Conservation (phyloP, 2,113 vertebrate species). For the Thamnophis sirtalis region DNA sequence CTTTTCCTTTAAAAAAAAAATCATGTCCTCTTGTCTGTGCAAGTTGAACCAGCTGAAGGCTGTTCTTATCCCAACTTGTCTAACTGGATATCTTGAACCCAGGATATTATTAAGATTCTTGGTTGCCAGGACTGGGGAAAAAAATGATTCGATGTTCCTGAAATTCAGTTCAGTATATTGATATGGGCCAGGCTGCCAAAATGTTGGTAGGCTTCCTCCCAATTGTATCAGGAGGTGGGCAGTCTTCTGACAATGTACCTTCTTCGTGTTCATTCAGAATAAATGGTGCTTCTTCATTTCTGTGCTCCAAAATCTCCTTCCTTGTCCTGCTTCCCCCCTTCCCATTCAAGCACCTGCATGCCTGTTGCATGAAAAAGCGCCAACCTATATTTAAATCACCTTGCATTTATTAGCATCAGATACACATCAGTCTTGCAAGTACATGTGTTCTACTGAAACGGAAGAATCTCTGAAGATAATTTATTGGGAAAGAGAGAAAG, state of each 20-base stretch:
- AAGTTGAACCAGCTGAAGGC: constrained; percentile 60
- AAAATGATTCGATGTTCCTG: constrained; percentile 51
- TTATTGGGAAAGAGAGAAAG: constrained; percentile 57
- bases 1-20: neutral
- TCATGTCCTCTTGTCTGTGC: constrained; percentile 38
- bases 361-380: constrained; percentile 57
- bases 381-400: constrained; percentile 62
- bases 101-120: constrained; percentile 66
- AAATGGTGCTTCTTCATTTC: neutral
- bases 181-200: neutral
- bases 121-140: constrained; percentile 36
- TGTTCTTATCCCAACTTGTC: constrained; percentile 69
- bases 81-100: constrained; percentile 69
- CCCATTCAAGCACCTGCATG: constrained; percentile 48
- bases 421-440: constrained; percentile 66
- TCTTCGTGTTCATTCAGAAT: accelerated
- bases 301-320: neutral
- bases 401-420: constrained; percentile 76
- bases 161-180: constrained; percentile 38
- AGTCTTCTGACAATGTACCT: neutral
- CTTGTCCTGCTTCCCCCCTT: neutral
- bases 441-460: constrained; percentile 66
- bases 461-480: constrained; percentile 71
- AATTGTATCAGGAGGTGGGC: neutral
- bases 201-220: neutral